A percentile compares a stretch with the other conserved stretches of the same genome.
Evolutionary conservation across 2,888 invertebrate genomes (phyloP).

Genomic region (Neoscelio sp.): DNA sequence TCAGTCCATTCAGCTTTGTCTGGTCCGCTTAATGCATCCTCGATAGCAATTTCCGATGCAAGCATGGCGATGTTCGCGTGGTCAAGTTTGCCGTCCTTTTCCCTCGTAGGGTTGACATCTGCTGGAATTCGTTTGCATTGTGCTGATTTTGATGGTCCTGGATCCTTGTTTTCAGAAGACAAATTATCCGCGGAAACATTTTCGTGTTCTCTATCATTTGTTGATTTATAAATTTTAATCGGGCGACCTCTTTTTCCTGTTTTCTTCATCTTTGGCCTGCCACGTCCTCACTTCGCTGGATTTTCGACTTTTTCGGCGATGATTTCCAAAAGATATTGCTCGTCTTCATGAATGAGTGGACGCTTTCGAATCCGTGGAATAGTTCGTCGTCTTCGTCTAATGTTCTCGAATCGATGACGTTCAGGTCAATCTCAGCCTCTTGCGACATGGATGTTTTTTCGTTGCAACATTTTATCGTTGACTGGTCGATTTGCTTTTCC

Average conservation of each 20-base stretch:
- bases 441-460: too few species aligned
- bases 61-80: slow-evolving; percentile 12
- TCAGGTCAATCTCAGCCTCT: too few species aligned
- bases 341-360: too few species aligned
- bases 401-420: too few species aligned
- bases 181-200: not conserved
- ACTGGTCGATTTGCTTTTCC: not conserved
- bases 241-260: slow-evolving; percentile 27
- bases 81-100: not conserved
- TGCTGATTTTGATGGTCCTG: not conserved
- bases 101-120: not conserved
- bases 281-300: not conserved
- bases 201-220: not conserved
- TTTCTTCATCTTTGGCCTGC: not conserved
- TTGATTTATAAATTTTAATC: not conserved
- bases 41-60: slow-evolving; percentile 2
- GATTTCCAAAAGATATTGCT: too few species aligned
- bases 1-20: slow-evolving; percentile 17
- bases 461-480: too few species aligned
- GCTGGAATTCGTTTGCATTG: not conserved
- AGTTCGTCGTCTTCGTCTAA: too few species aligned
- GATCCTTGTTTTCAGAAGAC: not conserved
- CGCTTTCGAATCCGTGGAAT: too few species aligned
- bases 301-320: not conserved
- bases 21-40: slow-evolving; percentile 14